These are phyloP conservation scores for Petrolisthes cinctipes DNA, from an alignment of 2,888 invertebrate species.

Conservation along the genomic window DNA sequence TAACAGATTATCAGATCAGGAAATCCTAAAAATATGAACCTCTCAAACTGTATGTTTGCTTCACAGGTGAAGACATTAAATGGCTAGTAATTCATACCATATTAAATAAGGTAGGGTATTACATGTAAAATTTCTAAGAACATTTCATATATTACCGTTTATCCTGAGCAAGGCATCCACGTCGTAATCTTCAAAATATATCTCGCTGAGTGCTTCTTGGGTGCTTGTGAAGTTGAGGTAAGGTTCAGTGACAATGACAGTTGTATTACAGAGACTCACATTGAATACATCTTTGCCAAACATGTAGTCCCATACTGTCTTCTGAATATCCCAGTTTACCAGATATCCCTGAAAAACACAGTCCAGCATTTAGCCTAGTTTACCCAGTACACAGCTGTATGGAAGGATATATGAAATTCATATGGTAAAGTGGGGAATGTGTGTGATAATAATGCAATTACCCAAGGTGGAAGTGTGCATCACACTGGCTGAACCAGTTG, in stretches of 20 bases:
- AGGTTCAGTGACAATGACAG: slow-evolving; percentile 92
- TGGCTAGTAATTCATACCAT: too few species aligned
- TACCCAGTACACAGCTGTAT: too few species aligned
- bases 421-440: too few species aligned
- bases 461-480: too few species aligned
- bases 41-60: neutral
- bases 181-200: slow-evolving; percentile 97
- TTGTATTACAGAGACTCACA: slow-evolving; percentile 82
- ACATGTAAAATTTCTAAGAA: too few species aligned
- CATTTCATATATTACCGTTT: slow-evolving; percentile 72
- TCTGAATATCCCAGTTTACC: slow-evolving; percentile 96
- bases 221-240: slow-evolving; percentile 91
- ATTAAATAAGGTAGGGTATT: too few species aligned
- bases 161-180: slow-evolving; percentile 84
- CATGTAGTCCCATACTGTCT: slow-evolving; percentile 95
- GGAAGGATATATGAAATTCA: too few species aligned
- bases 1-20: neutral
- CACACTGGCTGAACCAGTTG: too few species aligned
- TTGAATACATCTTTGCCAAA: slow-evolving; percentile 88
- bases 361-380: too few species aligned
- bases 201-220: slow-evolving; percentile 94
- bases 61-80: too few species aligned
- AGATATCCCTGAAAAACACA: slow-evolving; percentile 78
- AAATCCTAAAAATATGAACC: neutral
- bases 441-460: too few species aligned